Evolutionary conservation across 2,113 vertebrate species (phyloP), one percentile per base, ranked within the genome.

Genomic region (Semicossyphus pulcher): DNA sequence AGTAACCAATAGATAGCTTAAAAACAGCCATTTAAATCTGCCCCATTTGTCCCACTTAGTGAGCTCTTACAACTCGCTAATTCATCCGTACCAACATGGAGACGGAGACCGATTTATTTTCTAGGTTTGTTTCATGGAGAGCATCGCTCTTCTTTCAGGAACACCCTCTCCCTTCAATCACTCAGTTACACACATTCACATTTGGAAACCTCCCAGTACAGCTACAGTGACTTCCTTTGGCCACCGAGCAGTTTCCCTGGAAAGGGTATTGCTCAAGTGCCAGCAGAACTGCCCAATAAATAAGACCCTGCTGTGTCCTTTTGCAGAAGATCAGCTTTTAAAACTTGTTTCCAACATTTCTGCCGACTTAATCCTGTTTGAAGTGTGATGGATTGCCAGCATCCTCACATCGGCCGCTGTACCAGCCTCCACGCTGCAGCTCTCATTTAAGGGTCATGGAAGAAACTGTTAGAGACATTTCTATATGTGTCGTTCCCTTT

Each of bases 271-370:
- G n/a, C n/a, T n/a, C n/a, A n/a, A n/a, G n/a, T n/a, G n/a, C n/a
- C n/a, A n/a, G n/a, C n/a, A n/a, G n/a, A n/a, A n/a, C n/a, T n/a
- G n/a, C n/a, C n/a, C n/a, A n/a, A n/a, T n/a, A n/a, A n/a, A 75
- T 34, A 39, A 25, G 9, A 52, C 21, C 28, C 6, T 48, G 47
- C 47, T 15, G 31, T 45, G 57, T 41, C 59, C 26, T 59, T 26
- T 31, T 5, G 15, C 34, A 25, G 42, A 47, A 23, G 34, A 70
- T 23, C 26, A n/a, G n/a, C n/a, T n/a, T 83, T 68, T 32, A 70
- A 68, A 64, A 72, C 61, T 28, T 54, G 62, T 81, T 49, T 41
- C 61, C 78, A 81, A 56, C 68, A 8, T 74, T 75, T 78, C 42
- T 25, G 25, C 52, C 10, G 11, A 45, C 44, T 32, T 62, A 15